Base-by-base conservation (phyloP, 2,113 vertebrate genomes). In the Junco hyemalis region DNA sequence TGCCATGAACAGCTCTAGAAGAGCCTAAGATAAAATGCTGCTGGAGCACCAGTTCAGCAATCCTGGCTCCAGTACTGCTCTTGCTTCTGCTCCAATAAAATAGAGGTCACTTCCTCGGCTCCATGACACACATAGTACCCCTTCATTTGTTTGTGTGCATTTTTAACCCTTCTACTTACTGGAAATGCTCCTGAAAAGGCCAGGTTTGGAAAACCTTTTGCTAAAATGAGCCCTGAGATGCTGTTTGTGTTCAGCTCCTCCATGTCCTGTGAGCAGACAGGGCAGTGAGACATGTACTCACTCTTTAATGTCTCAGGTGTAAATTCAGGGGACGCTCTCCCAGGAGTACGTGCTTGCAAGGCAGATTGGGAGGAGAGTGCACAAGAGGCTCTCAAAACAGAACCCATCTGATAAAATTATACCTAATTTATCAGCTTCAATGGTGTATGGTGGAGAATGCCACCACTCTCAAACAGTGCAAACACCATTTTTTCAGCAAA, bases 91-190 rank as follows among this genome's bases (percentile, higher is more conserved):
- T 83, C 68, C 38, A 60, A 1, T 28, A 79, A 76, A 81, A 90
- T 5, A 68, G 2, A 63, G 35, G 44, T 56, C 44, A 45, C 14
- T 9, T 85, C 38, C 47, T 79, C 45, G 45, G 33, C 59, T 86
- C 23, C 40, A 20, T 1, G 6, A n/a, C 36, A 69, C 35, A n/a
- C 8, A n/a, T 0, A 76, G 24, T 5, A 79, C 6, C 8, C 14
- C 22, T 35, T 40, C 12, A 42, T 21, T 16, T 18, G 31, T 40
- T 20, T 66, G 25, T 33, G 20, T 23, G 16, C 25, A 11, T 61
- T 80, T 89, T 72, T 50, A 81, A 82, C 44, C 8, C 18, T 72
- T 50, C 24, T 42, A 10, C 25, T 47, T 50, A 65, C 5, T 73
- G 21, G 17, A 90, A 92, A 70, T 4, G 29, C 8, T 84, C 28